Percentiles rank a stretch among this genome's conserved stretches.
phyloP scores from a whole-genome alignment of 64 coral and sea anemone genomes.

The Porites australiensis region DNA sequence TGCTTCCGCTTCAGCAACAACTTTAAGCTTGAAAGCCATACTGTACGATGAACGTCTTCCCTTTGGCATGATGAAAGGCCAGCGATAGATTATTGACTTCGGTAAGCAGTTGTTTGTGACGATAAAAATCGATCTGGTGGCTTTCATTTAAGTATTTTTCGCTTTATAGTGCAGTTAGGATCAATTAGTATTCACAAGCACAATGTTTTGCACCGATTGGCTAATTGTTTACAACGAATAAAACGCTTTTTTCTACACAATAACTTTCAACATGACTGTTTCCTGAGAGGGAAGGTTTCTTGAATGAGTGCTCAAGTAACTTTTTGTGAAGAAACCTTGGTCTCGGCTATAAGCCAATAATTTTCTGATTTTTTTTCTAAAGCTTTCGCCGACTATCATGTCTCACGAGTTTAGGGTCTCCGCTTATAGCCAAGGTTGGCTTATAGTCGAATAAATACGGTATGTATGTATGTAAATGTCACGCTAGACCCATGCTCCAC shows the following conservation, averaged over 20 bases:
- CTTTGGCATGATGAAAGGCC: background rate
- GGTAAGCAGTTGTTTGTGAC: background rate
- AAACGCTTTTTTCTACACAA: slow-evolving; percentile 2
- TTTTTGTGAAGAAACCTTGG: background rate
- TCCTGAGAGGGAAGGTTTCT: background rate
- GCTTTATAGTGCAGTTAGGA: slow-evolving; percentile 11
- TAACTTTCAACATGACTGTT: background rate
- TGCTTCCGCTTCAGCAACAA: slow-evolving; percentile 23
- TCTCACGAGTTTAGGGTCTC: background rate
- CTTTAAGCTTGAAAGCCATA: slow-evolving; percentile 39
- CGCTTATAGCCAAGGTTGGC: background rate
- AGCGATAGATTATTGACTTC: slow-evolving; percentile 1
- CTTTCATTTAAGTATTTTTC: background rate
- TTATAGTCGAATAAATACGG: background rate
- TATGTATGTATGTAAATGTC: no score
- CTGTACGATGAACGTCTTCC: slow-evolving; percentile 21
- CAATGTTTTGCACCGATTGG: background rate
- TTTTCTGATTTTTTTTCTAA: background rate
- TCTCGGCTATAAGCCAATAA: background rate
- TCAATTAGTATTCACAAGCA: slow-evolving; percentile 20
- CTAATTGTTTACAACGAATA: background rate
- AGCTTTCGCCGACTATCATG: background rate
- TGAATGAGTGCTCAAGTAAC: background rate
- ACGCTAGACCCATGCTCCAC: no score
- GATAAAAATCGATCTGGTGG: slow-evolving; percentile 28